phyloP scores from a whole-genome alignment of 2,888 invertebrate genomes.

The Pasiphila rectangulata region DNA sequence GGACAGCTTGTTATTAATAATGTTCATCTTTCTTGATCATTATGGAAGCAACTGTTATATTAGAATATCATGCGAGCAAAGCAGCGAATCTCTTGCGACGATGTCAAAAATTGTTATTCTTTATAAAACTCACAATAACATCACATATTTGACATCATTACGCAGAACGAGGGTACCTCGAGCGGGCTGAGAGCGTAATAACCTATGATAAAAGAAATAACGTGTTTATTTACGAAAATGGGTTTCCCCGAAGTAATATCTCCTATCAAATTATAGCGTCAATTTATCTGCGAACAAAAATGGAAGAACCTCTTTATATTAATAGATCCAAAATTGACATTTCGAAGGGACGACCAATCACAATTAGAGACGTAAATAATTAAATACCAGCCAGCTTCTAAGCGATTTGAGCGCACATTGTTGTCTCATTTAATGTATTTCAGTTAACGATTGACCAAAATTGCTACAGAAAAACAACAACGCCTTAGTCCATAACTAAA shows the following conservation, averaged over 20 bases:
- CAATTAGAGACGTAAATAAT: too few species aligned
- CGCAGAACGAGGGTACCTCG: conserved; percentile 20
- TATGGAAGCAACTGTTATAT: background rate
- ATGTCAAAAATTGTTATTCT: conserved; percentile 25
- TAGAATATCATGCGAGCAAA: background rate
- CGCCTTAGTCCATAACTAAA: too few species aligned
- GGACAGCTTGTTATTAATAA: too few species aligned
- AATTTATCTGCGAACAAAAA: conserved; percentile 18
- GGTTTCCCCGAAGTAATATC: conserved; percentile 27
- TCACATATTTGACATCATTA: conserved; percentile 28
- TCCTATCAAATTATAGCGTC: conserved; percentile 27
- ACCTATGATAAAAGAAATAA: conserved; percentile 26
- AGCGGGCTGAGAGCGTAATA: conserved; percentile 19
- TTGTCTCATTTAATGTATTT: too few species aligned
- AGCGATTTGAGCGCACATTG: too few species aligned
- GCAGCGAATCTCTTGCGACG: too few species aligned
- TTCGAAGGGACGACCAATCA: conserved; percentile 8
- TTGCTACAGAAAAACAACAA: too few species aligned
- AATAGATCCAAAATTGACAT: background rate
- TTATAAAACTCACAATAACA: conserved; percentile 25
- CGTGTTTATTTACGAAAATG: conserved; percentile 29
- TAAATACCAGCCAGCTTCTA: too few species aligned
- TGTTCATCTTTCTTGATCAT: too few species aligned
- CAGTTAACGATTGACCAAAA: too few species aligned
- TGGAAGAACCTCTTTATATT: background rate